Percentiles rank a stretch among this genome's conserved stretches.
phyloP scores from a whole-genome alignment of 2,113 vertebrate species.

The Tragelaphus scriptus region DNA sequence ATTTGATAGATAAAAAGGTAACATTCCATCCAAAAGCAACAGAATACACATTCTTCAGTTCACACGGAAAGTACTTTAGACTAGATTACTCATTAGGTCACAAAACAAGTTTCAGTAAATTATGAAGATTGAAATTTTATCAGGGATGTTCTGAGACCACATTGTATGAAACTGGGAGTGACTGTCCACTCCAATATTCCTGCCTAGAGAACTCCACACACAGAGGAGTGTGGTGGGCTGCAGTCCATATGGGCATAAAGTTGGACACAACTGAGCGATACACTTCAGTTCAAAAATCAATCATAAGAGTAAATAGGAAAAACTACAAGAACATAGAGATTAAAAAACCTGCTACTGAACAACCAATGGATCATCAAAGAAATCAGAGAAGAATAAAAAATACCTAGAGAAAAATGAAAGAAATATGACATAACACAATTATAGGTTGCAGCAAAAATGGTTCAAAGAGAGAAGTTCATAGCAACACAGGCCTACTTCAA shows the following conservation, averaged over 20 bases:
- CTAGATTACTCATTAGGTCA: not conserved
- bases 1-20: not conserved
- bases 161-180: not conserved
- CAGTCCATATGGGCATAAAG: not conserved
- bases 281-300: not conserved
- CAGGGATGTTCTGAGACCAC: not conserved
- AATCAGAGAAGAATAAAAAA: not conserved
- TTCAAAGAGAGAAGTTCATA: not conserved
- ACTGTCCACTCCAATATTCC: not conserved
- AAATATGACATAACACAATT: not conserved
- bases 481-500: not conserved
- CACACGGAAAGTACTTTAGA: not conserved
- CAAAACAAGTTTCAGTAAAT: not conserved
- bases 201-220: not conserved
- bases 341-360: not conserved
- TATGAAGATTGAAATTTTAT: not conserved
- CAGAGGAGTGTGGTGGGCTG: not conserved
- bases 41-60: not conserved
- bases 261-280: not conserved
- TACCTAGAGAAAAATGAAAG: not conserved
- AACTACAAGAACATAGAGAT: not conserved
- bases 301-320: not conserved
- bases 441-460: not conserved
- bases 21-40: not conserved
- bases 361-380: not conserved